These are phyloP conservation scores for Nineta flava DNA, from an alignment of 2,888 invertebrate species.

Conservation along the genomic window DNA sequence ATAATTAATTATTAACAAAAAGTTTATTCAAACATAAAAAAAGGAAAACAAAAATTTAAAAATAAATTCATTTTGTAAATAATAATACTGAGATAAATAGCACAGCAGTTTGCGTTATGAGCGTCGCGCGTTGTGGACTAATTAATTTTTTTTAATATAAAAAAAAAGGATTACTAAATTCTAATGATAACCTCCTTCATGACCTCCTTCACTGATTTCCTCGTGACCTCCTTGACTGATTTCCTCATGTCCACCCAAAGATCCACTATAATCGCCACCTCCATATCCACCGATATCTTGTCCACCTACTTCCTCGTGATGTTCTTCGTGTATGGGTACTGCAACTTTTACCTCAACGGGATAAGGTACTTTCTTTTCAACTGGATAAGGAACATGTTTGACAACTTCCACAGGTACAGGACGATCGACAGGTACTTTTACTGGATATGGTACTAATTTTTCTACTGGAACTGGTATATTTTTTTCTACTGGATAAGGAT, in stretches of 20 bases:
- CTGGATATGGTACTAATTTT: constrained; percentile 48
- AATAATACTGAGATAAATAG: constrained; percentile 15
- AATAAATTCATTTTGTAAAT: constrained; percentile 2
- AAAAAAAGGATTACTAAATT: not conserved
- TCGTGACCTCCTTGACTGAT: constrained; percentile 18
- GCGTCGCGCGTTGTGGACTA: not conserved
- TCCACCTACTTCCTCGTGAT: constrained; percentile 19
- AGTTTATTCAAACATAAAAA: too few species aligned
- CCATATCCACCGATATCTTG: constrained; percentile 18
- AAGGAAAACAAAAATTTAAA: too few species aligned
- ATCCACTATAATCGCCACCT: constrained; percentile 14
- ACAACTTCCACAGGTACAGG: constrained; percentile 42
- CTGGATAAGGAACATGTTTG: constrained; percentile 24
- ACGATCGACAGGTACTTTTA: constrained; percentile 41
- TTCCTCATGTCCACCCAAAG: constrained; percentile 14
- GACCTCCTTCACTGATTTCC: constrained; percentile 16
- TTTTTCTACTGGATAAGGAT: constrained; percentile 52
- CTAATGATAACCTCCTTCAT: constrained; percentile 6
- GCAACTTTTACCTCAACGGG: constrained; percentile 54
- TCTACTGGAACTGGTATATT: constrained; percentile 49
- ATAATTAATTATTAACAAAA: constrained; percentile 10
- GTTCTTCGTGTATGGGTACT: constrained; percentile 36
- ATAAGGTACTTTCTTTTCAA: constrained; percentile 46
- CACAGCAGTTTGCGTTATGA: constrained; percentile 10
- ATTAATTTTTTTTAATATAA: constrained; percentile 4